A percentile compares a stretch with the other conserved stretches of the same genome.
Conservation (phyloP, 35 echinoderm and acorn worm genomes). For the Antedon bifida region DNA sequence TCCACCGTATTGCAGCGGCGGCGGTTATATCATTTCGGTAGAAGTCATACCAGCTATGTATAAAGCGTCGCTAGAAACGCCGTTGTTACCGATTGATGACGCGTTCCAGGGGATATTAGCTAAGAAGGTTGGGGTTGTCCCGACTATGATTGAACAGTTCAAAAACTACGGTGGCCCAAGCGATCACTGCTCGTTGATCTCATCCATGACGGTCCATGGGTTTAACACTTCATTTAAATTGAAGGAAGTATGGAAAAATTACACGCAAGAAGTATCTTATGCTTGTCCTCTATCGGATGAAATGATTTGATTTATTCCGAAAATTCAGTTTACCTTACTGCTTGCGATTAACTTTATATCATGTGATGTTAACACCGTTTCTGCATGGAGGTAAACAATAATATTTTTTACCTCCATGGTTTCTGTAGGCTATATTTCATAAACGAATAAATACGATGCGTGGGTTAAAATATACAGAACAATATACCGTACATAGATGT, state of each 20-base stretch:
- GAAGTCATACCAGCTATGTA: conserved; percentile 38
- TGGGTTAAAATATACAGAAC: too few species aligned
- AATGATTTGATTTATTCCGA: too few species aligned
- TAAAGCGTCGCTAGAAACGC: conserved; percentile 34
- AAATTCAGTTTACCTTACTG: too few species aligned
- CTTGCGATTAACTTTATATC: too few species aligned
- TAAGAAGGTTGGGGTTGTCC: conserved; percentile 9
- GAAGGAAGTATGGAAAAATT: neutral
- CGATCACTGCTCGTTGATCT: conserved; percentile 44
- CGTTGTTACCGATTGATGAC: conserved; percentile 84
- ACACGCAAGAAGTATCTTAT: neutral
- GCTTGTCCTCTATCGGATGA: too few species aligned
- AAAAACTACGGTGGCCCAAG: conserved; percentile 53
- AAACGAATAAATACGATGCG: too few species aligned
- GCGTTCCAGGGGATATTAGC: conserved; percentile 81
- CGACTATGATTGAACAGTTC: conserved; percentile 36
- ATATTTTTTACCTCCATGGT: too few species aligned
- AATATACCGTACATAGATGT: too few species aligned
- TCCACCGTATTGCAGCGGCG: conserved; percentile 78
- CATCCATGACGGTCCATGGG: neutral
- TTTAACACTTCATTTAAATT: neutral
- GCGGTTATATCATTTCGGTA: conserved; percentile 71
- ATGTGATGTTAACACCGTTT: too few species aligned
- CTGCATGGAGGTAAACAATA: too few species aligned
- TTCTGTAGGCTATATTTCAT: too few species aligned